phyloP scores from a whole-genome alignment of 2,113 vertebrate genomes.

The Alligator mississippiensis region DNA sequence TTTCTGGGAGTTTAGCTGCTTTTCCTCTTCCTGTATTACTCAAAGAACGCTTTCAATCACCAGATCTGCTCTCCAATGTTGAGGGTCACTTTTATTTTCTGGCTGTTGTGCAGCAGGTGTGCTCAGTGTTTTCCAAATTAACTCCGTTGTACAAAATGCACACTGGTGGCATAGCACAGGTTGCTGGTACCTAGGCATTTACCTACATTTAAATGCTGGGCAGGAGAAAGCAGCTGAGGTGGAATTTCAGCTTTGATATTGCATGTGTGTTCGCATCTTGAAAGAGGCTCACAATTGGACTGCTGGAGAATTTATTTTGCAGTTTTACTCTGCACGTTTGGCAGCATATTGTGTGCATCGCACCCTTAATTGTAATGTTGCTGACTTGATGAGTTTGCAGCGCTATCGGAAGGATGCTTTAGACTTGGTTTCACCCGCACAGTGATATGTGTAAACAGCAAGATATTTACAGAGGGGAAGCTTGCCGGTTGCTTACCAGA shows the following conservation, averaged over 20 bases:
- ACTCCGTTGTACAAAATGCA: neutral
- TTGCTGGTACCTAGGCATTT: neutral
- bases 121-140: neutral
- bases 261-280: neutral
- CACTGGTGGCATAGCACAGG: accelerated
- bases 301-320: neutral
- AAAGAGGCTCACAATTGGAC: accelerated
- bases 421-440: accelerated
- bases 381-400: accelerated
- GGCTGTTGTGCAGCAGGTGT: neutral
- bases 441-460: accelerated
- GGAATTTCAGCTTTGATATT: neutral
- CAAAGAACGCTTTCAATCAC: accelerated
- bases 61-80: neutral
- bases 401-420: neutral
- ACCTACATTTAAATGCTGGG: accelerated
- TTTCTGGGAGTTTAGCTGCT: neutral
- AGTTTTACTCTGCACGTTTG: neutral
- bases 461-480: accelerated
- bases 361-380: neutral
- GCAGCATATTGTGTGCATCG: accelerated
- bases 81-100: neutral
- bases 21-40: neutral
- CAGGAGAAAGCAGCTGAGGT: neutral
- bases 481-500: neutral